Conservation (phyloP, 2,113 vertebrate species). For the Rhineura floridana region DNA sequence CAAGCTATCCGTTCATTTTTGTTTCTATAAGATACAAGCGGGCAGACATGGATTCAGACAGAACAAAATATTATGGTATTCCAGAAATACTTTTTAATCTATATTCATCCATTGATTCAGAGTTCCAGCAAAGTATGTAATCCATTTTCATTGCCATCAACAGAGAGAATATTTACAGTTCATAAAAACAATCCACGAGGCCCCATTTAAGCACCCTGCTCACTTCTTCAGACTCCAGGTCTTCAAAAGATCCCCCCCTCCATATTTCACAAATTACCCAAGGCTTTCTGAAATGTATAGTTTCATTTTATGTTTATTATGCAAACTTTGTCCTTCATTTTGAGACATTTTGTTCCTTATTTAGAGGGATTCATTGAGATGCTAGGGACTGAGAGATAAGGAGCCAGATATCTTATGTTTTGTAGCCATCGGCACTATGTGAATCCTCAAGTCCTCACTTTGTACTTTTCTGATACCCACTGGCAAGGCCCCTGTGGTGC, state of each 20-base stretch:
- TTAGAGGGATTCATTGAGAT: neutral
- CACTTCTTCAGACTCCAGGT: neutral
- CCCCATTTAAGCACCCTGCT: neutral
- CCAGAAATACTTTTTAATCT: neutral
- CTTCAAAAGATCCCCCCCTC: neutral
- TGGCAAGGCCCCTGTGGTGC: no score
- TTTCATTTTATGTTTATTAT: neutral
- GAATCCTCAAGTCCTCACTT: neutral
- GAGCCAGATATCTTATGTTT: neutral
- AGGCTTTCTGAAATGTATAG: neutral
- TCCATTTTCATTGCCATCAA: neutral
- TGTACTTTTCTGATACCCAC: neutral
- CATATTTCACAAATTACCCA: neutral
- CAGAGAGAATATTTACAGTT: neutral
- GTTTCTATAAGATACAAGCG: neutral
- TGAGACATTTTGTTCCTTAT: neutral
- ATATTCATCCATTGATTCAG: neutral
- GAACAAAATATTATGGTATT: neutral
- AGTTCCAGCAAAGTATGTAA: neutral
- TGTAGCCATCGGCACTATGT: neutral
- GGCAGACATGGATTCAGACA: neutral
- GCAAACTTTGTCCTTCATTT: neutral
- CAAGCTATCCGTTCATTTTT: neutral
- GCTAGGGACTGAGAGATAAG: no score
- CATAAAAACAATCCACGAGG: neutral